A percentile compares a stretch with the other conserved stretches of the same genome.
phyloP scores from a whole-genome alignment of 2,113 vertebrate species.

The Crypturellus undulatus region DNA sequence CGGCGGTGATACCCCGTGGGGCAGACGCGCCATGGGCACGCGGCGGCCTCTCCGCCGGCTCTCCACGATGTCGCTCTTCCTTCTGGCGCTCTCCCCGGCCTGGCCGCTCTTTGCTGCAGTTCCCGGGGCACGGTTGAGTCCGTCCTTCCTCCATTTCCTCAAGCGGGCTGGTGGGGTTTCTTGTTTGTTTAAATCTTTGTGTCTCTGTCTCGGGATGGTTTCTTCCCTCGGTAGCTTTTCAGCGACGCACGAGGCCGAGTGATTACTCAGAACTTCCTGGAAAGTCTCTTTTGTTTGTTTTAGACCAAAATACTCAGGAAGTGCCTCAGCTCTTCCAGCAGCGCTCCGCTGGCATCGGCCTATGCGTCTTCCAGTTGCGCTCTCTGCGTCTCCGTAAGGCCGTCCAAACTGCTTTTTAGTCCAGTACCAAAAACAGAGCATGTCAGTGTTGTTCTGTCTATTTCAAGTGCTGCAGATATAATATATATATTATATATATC shows the following conservation, averaged over 20 bases:
- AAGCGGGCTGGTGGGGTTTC: not conserved
- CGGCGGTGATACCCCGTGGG: not conserved
- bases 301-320: constrained; percentile 50
- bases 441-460: not conserved
- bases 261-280: constrained; percentile 73
- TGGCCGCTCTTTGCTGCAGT: not conserved
- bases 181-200: constrained; percentile 36
- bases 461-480: not conserved
- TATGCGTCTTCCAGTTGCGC: not conserved
- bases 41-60: not conserved
- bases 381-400: not conserved
- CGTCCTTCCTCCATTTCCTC: not conserved
- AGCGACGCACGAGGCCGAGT: constrained; percentile 29
- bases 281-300: constrained; percentile 45
- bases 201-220: not conserved
- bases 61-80: not conserved
- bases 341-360: not conserved
- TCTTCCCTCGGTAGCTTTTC: constrained; percentile 52
- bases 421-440: not conserved
- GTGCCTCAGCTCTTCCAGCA: constrained; percentile 13
- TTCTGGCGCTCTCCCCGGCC: not conserved
- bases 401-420: not conserved
- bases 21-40: not conserved
- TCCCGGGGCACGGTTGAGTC: not conserved
- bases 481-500: too few relatives aligned